phyloP scores from a whole-genome alignment of 2,888 invertebrate genomes.

The Calameuta pallipes region DNA sequence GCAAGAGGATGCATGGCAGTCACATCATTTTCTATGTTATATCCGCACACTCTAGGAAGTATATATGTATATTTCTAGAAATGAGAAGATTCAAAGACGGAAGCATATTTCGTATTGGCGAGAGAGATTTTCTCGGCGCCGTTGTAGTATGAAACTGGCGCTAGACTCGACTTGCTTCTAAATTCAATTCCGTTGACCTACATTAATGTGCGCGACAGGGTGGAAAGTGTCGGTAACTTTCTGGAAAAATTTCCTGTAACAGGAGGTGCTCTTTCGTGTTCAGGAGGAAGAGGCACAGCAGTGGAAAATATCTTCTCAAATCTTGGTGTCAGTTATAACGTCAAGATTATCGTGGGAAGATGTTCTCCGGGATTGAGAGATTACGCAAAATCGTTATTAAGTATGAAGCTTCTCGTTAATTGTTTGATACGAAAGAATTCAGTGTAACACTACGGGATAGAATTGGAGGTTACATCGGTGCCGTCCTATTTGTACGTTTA shows the following conservation, averaged over 20 bases:
- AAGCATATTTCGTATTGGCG: slow-evolving; percentile 1
- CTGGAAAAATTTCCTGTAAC: neutral
- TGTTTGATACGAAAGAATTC: neutral
- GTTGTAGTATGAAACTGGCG: neutral
- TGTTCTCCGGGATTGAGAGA: neutral
- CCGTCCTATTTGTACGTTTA: too few species aligned
- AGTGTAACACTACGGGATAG: neutral
- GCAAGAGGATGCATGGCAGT: neutral
- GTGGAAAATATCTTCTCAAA: neutral
- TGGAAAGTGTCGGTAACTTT: slow-evolving; percentile 1
- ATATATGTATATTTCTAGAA: neutral
- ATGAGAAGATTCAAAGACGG: neutral
- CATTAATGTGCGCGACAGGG: slow-evolving; percentile 36
- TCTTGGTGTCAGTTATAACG: neutral
- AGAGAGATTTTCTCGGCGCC: neutral
- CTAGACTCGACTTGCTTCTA: slow-evolving; percentile 28
- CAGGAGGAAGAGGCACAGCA: neutral
- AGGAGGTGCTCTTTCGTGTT: neutral
- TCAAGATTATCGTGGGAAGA: neutral
- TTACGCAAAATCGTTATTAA: neutral
- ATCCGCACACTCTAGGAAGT: neutral
- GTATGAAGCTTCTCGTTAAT: too few species aligned
- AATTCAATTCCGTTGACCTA: slow-evolving; percentile 49
- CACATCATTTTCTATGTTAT: neutral
- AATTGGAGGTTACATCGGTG: neutral